A percentile compares a stretch with the other conserved stretches of the same genome.
These are phyloP conservation scores for Taxidea taxus DNA, from an alignment of 2,113 vertebrate genomes.

Conservation along the genomic window DNA sequence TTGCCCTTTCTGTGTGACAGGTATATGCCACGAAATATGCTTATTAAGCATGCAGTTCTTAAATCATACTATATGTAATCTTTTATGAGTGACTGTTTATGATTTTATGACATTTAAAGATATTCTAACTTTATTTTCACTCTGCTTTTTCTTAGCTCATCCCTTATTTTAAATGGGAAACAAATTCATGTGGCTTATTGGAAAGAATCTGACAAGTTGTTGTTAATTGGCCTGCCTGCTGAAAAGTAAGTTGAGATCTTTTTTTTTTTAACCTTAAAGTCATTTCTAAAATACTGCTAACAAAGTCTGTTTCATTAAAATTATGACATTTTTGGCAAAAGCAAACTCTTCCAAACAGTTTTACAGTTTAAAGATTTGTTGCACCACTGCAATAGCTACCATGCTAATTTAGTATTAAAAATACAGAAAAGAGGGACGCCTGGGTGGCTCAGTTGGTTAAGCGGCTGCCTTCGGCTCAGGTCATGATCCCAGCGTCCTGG, in stretches of 20 bases:
- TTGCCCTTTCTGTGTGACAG: not conserved
- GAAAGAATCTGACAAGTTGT: constrained; percentile 92
- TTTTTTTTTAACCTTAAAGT: not conserved
- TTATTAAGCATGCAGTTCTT: not conserved
- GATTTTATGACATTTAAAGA: constrained; percentile 27
- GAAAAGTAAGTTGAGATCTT: constrained; percentile 86
- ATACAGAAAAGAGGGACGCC: not conserved
- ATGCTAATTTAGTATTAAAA: not conserved
- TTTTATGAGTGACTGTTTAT: constrained; percentile 27
- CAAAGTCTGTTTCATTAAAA: not conserved
- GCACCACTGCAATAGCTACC: not conserved
- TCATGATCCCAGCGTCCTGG: no score
- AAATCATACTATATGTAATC: constrained; percentile 8
- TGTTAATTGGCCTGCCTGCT: constrained; percentile 93
- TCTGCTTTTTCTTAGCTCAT: constrained; percentile 86
- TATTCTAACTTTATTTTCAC: constrained; percentile 58
- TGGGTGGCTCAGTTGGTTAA: no score
- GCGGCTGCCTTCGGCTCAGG: no score
- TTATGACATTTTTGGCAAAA: not conserved
- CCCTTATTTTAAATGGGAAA: constrained; percentile 90
- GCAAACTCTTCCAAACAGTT: not conserved
- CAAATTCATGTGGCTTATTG: constrained; percentile 96
- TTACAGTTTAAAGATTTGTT: not conserved
- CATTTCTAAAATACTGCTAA: not conserved
- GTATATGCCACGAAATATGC: constrained; percentile 34